Evolutionary conservation across 2,797 vertebrate genomes (phyloP), one percentile per base, ranked within the genome.

Genomic region (Centropyge bicolor): DNA sequence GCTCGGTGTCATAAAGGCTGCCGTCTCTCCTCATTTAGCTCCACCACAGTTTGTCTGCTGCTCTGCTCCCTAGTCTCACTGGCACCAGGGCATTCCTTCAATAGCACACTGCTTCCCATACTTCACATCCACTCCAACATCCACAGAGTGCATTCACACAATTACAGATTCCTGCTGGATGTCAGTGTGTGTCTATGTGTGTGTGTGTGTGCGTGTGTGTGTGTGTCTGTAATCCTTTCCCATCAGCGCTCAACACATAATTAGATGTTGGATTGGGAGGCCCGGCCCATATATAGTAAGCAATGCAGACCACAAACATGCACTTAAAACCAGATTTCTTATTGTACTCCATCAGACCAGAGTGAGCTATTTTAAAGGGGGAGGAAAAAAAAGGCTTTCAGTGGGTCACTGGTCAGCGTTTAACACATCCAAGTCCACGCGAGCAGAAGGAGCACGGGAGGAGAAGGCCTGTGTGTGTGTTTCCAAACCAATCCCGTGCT

Each of bases 211-310:
- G 81, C 45, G 68, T 63, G 65, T 63, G 66, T 74, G 64, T 81
- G 86, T 86, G 79, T 74, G 68, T 83, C 77, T 80, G 86, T 85
- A 85, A 89, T 91, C 84, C 86, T 86, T 92, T 92, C 90, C 92
- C 92, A 94, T 92, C 94, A 92, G 86, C 1, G 57, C 86, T 82
- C 85, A 91, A 91, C 92, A 91, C 91, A 93, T 94, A 94, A 94
- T 94, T 94, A 94, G 92, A 94, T 72, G 93, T 92, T 94, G 88
- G 89, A 90, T 85, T 87, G 62, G 72, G 87, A 92, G 76, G 76
- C 80, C 56, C n/a, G 45, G 78, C 78, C 92, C 92, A 90, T 91
- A 92, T 94, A 94, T 92, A 94, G 89, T 88, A 90, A 93, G 91
- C 91, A 92, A 92, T 92, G 91, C 84, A 76, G 86, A 85, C 93